Evolutionary conservation across 2,113 vertebrate species (phyloP).

Genomic region (Prunella fulvescens): DNA sequence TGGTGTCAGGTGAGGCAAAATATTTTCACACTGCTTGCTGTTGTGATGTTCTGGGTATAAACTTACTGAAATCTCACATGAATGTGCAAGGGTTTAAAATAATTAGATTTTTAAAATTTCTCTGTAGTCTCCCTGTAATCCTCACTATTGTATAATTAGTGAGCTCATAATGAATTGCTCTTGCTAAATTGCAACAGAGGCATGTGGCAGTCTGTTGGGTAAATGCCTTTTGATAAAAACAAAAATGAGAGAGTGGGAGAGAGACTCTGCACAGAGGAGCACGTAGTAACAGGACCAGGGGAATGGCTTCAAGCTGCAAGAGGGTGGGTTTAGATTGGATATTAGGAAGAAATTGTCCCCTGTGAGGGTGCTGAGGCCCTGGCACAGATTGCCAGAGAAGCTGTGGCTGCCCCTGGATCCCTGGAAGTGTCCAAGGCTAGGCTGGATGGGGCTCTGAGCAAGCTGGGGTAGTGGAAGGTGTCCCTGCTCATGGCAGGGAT

Average conservation of each 20-base stretch:
- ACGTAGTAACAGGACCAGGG: background rate
- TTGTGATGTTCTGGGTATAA: background rate
- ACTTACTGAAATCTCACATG: background rate
- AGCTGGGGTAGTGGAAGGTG: background rate
- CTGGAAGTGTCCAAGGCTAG: background rate
- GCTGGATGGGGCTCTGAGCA: background rate
- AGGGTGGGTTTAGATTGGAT: background rate
- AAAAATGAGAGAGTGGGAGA: background rate
- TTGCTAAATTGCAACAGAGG: background rate
- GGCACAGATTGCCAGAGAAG: background rate
- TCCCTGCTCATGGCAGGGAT: background rate
- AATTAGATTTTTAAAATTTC: background rate
- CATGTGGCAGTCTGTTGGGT: background rate
- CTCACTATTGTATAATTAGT: background rate
- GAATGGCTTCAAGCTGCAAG: background rate
- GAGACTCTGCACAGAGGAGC: background rate
- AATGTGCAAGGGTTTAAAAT: background rate
- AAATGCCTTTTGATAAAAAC: background rate
- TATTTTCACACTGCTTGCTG: accelerated
- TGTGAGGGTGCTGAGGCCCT: background rate
- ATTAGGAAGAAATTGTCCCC: background rate
- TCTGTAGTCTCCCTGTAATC: background rate
- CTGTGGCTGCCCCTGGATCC: background rate
- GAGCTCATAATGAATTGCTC: background rate
- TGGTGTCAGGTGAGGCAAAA: background rate